phyloP scores from a whole-genome alignment of 2,888 invertebrate genomes.

The Leptarthrus brevirostris region DNA sequence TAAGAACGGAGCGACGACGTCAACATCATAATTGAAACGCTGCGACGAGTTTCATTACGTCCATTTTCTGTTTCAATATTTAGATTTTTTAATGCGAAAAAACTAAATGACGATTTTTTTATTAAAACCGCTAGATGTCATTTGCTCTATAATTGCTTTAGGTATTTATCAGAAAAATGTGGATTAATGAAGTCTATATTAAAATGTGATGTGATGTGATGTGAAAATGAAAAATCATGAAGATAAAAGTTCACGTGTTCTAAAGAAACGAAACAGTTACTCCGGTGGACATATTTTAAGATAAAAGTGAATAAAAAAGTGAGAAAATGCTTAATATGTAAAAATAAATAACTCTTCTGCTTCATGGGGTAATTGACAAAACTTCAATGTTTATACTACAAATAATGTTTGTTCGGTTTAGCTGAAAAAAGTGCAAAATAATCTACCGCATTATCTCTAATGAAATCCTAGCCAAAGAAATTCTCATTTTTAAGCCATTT shows the following conservation, averaged over 20 bases:
- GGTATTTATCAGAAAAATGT: too few relatives aligned
- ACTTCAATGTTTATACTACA: slow-evolving; percentile 29
- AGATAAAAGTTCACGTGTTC: background rate
- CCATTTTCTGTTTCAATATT: too few relatives aligned
- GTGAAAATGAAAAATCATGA: background rate
- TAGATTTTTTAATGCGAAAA: too few relatives aligned
- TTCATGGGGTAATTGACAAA: background rate
- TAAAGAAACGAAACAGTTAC: background rate
- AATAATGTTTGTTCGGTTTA: slow-evolving; percentile 14
- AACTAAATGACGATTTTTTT: too few relatives aligned
- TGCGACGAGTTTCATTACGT: slow-evolving; percentile 24
- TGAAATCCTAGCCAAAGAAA: slow-evolving; percentile 29
- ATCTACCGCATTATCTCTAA: background rate
- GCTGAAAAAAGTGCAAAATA: background rate
- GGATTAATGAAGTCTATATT: too few relatives aligned
- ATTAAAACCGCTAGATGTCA: background rate
- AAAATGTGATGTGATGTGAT: background rate
- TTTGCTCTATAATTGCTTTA: too few relatives aligned
- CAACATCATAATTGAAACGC: slow-evolving; percentile 40
- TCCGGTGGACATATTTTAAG: background rate
- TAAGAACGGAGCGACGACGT: slow-evolving; percentile 25
- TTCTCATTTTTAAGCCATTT: slow-evolving; percentile 22
- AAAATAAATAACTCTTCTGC: background rate
- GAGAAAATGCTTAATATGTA: background rate
- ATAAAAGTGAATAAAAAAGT: background rate